Evolutionary conservation across 2,888 invertebrate species (phyloP), one percentile per base, ranked within the genome.

Genomic region (Caenorhabditis virilis): DNA sequence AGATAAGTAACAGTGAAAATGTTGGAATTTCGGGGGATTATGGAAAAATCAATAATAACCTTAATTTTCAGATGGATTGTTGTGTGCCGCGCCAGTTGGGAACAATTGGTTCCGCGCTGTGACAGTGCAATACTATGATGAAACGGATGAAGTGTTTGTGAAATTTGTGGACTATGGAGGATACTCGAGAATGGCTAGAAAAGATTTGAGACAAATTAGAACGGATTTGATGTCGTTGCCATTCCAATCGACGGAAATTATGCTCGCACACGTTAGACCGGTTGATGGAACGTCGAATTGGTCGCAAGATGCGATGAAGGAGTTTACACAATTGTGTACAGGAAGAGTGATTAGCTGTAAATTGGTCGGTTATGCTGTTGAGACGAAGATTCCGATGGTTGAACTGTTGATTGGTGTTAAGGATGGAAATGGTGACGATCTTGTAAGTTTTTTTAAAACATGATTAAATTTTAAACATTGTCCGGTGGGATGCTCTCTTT

Each of bases 191-290:
- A 88, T 94, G 54, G 89, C 89, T 77, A 89, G 90, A 75, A 87
- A 88, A 55, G 88, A 89, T 73, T 88, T 97, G 83, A 89, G 92
- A 83, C 94, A 95, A 87, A 94, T 98, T 76, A 35, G 93, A 78
- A 90, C 90, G 53, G 95, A 97, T 86, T 95, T 93, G 85, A 90
- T 95, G 88, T 88, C 89, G 59, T 87, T 95, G 84, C 97, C 97
- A 52, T 97, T 97, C 89, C 95, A 97, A 88, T 93, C 95, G 58
- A 90, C 92, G 47, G 97, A 98, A 87, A 93, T 95, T 84, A 89
- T 90, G 84, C 87, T 98, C 82, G 92, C 92, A n/a, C 90, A 92
- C 85, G 88, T 95, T 77, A 89, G 89, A 85, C 91, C 93, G 56
- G 87, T 88, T 57, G 88, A 88, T 83, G 90, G 76, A 41, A 79